Percentiles rank a stretch among this genome's conserved stretches.
Evolutionary conservation across 1,140 invertebrate species (phyloP).

Genomic region (Pentalonia nigronervosa): DNA sequence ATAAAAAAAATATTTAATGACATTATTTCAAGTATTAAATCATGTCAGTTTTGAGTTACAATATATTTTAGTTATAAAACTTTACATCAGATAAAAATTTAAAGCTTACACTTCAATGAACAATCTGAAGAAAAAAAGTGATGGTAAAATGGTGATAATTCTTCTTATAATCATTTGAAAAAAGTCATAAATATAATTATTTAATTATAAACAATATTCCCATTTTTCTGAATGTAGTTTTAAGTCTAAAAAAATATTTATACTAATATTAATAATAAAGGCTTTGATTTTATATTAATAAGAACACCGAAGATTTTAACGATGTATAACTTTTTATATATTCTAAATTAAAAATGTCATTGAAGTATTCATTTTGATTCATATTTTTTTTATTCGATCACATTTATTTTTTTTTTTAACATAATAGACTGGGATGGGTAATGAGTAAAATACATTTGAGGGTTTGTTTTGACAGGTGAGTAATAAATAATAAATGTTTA

Average conservation of each 20-base stretch:
- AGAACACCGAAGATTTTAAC: neutral
- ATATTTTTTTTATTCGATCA: neutral
- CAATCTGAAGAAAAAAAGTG: neutral
- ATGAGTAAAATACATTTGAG: neutral
- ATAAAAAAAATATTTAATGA: neutral
- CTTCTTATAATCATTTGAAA: neutral
- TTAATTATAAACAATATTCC: neutral
- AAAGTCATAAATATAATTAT: neutral
- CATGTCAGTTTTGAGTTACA: slow-evolving; percentile 10
- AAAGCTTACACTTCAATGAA: neutral
- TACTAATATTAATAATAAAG: neutral
- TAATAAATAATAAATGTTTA: neutral
- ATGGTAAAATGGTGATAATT: neutral
- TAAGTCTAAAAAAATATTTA: neutral
- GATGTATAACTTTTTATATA: neutral
- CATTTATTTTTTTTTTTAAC: neutral
- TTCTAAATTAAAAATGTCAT: neutral
- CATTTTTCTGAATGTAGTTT: neutral
- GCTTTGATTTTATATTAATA: neutral
- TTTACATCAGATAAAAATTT: neutral
- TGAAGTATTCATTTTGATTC: neutral
- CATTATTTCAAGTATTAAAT: neutral
- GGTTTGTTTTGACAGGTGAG: neutral
- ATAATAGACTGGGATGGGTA: neutral
- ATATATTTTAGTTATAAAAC: slow-evolving; percentile 14